Base-by-base conservation (phyloP, 2,113 vertebrate genomes). In the Sorex araneus region DNA sequence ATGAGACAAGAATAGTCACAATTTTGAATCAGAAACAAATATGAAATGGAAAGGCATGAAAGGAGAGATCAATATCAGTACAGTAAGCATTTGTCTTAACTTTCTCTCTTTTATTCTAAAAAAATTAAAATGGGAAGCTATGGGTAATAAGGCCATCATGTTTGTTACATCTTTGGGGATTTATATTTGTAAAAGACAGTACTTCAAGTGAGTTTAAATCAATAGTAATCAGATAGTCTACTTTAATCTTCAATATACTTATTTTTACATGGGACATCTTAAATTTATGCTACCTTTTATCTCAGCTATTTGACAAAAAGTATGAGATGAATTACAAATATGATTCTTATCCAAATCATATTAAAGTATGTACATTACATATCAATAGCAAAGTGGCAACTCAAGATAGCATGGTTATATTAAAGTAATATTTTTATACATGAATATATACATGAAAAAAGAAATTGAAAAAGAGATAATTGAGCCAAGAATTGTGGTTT, bases 201-300 rank as follows among this genome's bases (percentile, higher is more conserved):
- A 57, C 50, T 81, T 84, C 32, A 78, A 75, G 30, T 80, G 32
- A 76, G 64, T 84, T 90, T 5, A 57, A 69, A 76, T n/a, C 36
- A n/a, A 43, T 7, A 2, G 25, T 47, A 32, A 66, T n/a, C 69
- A 18, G 27, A 25, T 5, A 91, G 11, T 19, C 32, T 12, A 47
- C 16, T 81, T 87, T 90, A 66, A 71, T 57, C 19, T 66, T n/a
- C 12, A 63, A 45, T 50, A 18, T 43, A 73, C 8, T 43, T 84
- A 25, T 3, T n/a, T 45, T 82, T 92, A 25, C 43, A 34, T 74
- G 11, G 21, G 11, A 3, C 88, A 70, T 34, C 11, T 91, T 40
- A 83, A n/a, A 15, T 47, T 76, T 67, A 89, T 28, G 40, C 76
- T 79, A 40, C 27, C 57, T 89, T 93, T 70, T 50, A 76, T 88